These are phyloP conservation scores for Tolypeutes matacus DNA, from an alignment of 2,797 vertebrate species.

Conservation along the genomic window DNA sequence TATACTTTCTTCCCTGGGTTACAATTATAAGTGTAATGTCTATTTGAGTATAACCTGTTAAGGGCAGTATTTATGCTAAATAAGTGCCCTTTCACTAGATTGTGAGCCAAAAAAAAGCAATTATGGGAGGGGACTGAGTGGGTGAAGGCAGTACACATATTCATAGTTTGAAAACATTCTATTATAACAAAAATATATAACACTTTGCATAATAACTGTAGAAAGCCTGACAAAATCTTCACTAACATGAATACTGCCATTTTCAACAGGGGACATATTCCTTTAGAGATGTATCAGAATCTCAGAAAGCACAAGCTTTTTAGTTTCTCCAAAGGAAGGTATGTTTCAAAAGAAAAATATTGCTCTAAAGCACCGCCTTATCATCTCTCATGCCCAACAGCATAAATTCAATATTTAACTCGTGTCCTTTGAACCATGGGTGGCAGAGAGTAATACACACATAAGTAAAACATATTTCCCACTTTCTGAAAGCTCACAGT, in stretches of 20 bases:
- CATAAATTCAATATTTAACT: background rate
- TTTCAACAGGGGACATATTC: constrained; percentile 39
- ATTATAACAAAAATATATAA: background rate
- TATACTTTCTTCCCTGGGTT: background rate
- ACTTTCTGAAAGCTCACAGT: constrained; percentile 32
- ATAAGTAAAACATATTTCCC: constrained; percentile 31
- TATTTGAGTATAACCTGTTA: constrained; percentile 17
- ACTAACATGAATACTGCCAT: background rate
- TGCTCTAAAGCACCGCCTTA: background rate
- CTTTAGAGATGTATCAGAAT: background rate
- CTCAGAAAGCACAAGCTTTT: background rate
- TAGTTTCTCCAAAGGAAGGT: constrained; percentile 9
- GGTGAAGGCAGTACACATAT: background rate
- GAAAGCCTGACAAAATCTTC: constrained; percentile 11
- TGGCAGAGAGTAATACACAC: background rate
- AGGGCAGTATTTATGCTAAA: background rate
- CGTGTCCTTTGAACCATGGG: background rate
- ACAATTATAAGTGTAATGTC: constrained; percentile 3
- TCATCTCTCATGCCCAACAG: background rate
- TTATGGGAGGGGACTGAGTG: background rate
- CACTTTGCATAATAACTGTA: background rate
- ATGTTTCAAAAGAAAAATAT: constrained; percentile 20
- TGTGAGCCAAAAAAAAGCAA: background rate
- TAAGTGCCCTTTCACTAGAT: background rate
- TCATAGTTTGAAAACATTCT: constrained; percentile 14